Conservation (phyloP, 2,888 invertebrate species). For the Meandrusa payeni region DNA sequence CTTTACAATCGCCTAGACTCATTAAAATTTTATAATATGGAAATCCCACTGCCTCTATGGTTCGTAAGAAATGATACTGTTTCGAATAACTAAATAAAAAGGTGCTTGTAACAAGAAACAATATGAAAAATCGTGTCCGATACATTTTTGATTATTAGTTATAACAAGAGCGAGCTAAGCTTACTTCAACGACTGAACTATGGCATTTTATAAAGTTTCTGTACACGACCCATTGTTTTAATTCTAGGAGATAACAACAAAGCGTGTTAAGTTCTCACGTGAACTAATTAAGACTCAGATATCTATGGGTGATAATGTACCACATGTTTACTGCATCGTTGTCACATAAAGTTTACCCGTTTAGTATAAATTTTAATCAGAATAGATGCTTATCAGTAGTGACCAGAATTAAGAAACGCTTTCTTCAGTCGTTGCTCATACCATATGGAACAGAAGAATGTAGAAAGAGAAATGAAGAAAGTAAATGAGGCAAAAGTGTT, state of each 20-base stretch:
- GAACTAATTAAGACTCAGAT: no score
- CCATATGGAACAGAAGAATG: no score
- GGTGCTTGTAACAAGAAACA: constrained; percentile 1
- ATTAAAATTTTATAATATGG: constrained; percentile 58
- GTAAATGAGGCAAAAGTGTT: no score
- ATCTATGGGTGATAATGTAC: no score
- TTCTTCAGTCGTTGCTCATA: no score
- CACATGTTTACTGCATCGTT: no score
- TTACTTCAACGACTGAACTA: background rate
- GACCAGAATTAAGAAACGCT: no score
- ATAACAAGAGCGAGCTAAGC: background rate
- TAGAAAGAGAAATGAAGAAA: no score
- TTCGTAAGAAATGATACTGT: constrained; percentile 29
- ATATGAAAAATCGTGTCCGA: background rate
- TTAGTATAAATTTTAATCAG: no score
- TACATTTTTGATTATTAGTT: constrained; percentile 1
- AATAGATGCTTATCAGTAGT: no score
- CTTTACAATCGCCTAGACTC: constrained; percentile 54
- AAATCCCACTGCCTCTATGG: constrained; percentile 44
- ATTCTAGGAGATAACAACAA: constrained; percentile 5
- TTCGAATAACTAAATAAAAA: constrained; percentile 2
- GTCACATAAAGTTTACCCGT: no score
- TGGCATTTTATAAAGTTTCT: background rate
- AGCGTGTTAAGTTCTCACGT: background rate
- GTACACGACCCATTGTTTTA: constrained; percentile 11